Conservation (phyloP, 2,888 invertebrate species). For the Gibbula magus region DNA sequence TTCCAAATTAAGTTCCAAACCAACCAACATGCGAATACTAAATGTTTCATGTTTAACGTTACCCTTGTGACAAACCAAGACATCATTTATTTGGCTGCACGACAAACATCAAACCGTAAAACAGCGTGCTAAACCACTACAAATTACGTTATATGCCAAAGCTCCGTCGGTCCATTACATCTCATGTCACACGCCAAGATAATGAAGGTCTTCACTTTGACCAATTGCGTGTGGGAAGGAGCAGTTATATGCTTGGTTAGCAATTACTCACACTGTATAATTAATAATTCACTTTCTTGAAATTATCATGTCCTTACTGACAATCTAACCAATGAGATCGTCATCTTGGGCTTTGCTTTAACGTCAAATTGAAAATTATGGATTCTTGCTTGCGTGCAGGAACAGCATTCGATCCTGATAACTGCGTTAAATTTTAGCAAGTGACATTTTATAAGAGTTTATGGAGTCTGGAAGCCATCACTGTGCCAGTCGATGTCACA, state of each 20-base stretch:
- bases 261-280: slow-evolving; percentile 4
- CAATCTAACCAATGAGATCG: not conserved
- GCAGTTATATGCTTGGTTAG: not conserved
- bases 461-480: slow-evolving; percentile 5
- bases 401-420: not conserved
- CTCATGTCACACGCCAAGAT: not conserved
- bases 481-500: not conserved
- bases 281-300: slow-evolving; percentile 3
- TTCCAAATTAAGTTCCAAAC: too few relatives aligned
- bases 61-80: too few relatives aligned
- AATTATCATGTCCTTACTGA: not conserved
- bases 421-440: not conserved
- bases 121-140: too few relatives aligned
- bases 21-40: too few relatives aligned
- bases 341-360: not conserved
- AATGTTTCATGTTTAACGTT: too few relatives aligned
- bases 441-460: slow-evolving; percentile 7
- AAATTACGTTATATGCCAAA: too few relatives aligned
- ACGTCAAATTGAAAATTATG: slow-evolving; percentile 2
- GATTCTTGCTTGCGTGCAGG: not conserved
- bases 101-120: too few relatives aligned
- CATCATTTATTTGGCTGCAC: too few relatives aligned
- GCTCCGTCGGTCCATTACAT: not conserved
- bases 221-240: not conserved
- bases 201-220: not conserved